Base-by-base conservation (phyloP, 1,140 invertebrate species). In the Diachasmimorpha longicaudata region DNA sequence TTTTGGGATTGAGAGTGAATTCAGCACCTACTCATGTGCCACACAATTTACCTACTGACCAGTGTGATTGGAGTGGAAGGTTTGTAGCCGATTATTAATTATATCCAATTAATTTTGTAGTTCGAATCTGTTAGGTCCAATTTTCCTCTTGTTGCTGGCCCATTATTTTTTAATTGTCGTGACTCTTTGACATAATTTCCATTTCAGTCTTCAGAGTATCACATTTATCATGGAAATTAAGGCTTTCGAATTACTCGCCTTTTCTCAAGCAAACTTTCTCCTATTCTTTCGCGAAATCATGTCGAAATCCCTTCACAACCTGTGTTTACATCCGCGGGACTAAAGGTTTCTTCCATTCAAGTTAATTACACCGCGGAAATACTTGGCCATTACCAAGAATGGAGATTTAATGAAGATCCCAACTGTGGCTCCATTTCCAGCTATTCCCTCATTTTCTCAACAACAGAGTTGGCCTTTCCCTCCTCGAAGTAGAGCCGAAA, bases 51-150 rank as follows among this genome's bases (percentile, higher is more conserved):
- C 84, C 84, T 16, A 86, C 83, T 0, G 88, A 89, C 74, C 86
- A 88, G 78, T 89, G 88, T 77, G 87, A 88, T 73, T 89, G 88
- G 88, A 85, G 83, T 78, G 88, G 86, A 84, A 89, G 87, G 88
- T 89, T 81, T 80, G 85, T 84, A 75, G 44, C 31, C 5, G 14
- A 37, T 11, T 4, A 52, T 16, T 44, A 66, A 42, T 55, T 73
- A 9, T 66, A 67, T 42, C 46, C 16, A 10, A 55, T 58, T 66
- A 4, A 31, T 31, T 31, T 31, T 31, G 2, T 31, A 6, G 2
- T 31, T 31, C 31, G 6, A 31, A 31, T 31, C 31, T 31, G 31
- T 31, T 31, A 3, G 31, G 2, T 31, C 31, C 31, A 31, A 31
- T 31, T 31, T 31, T 2, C 6, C 31, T 31, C n/a, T 31, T 31